phyloP scores from a whole-genome alignment of 2,888 invertebrate genomes.

The Orthosia cruda region DNA sequence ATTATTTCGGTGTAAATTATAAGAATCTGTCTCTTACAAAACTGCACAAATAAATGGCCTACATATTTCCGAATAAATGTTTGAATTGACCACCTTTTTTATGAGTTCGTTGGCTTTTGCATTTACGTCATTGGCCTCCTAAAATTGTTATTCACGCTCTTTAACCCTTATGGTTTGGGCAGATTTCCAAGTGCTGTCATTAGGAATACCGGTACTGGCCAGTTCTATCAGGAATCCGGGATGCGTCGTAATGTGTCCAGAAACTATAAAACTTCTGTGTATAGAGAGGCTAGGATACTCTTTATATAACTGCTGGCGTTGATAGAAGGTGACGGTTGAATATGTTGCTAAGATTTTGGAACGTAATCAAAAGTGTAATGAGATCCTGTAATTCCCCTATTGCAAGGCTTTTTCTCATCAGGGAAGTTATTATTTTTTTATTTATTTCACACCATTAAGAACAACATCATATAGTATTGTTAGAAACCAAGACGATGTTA shows the following conservation, averaged over 20 bases:
- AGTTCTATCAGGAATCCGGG: not conserved
- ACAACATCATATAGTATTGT: no score
- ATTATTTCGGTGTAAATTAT: not conserved
- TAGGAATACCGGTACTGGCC: constrained; percentile 3
- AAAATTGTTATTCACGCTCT: constrained; percentile 53
- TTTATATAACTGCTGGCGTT: not conserved
- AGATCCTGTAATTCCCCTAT: not conserved
- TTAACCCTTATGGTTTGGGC: constrained; percentile 59
- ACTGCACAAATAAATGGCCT: constrained; percentile 37
- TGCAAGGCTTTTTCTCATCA: no score
- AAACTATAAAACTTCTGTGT: not conserved
- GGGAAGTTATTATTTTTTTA: no score
- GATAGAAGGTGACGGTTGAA: not conserved
- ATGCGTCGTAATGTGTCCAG: constrained; percentile 4
- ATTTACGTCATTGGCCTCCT: constrained; percentile 45
- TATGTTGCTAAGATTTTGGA: not conserved
- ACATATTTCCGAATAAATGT: constrained; percentile 34
- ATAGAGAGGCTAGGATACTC: not conserved
- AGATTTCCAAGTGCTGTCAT: constrained; percentile 46
- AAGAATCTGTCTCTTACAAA: not conserved
- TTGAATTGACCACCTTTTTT: constrained; percentile 45
- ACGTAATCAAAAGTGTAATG: not conserved
- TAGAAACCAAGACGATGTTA: no score
- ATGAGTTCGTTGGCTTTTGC: constrained; percentile 50
- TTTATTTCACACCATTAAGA: no score